Evolutionary conservation across 1,140 invertebrate genomes (phyloP).

Genomic region (Philotrypesis tridentata): DNA sequence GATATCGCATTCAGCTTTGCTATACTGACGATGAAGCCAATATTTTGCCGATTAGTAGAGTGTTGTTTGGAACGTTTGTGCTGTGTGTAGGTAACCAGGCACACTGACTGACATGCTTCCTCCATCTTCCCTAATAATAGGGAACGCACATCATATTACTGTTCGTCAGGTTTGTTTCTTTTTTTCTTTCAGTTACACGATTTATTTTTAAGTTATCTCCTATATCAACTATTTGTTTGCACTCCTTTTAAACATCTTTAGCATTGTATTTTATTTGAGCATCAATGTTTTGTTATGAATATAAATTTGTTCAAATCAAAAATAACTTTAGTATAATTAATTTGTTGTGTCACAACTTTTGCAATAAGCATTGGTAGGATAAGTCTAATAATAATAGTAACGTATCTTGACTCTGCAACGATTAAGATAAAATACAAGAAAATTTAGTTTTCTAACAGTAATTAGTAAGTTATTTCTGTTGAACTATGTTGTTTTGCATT

Average conservation of each 20-base stretch:
- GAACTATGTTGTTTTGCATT: not conserved
- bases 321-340: too few species aligned
- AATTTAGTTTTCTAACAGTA: too few species aligned
- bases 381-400: too few species aligned
- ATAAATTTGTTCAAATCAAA: too few species aligned
- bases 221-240: not conserved
- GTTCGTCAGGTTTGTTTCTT: slow-evolving; percentile 69
- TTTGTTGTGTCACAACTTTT: not conserved
- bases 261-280: not conserved
- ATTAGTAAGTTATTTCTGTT: not conserved
- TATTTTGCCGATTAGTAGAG: slow-evolving; percentile 55
- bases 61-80: slow-evolving; percentile 71
- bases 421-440: too few species aligned
- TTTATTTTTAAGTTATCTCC: slow-evolving; percentile 29
- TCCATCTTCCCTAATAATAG: slow-evolving; percentile 65
- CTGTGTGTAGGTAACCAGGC: slow-evolving; percentile 72
- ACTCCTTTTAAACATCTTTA: slow-evolving; percentile 8
- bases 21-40: slow-evolving; percentile 48
- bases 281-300: not conserved
- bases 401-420: too few species aligned
- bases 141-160: slow-evolving; percentile 66
- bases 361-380: too few species aligned
- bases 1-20: slow-evolving; percentile 31
- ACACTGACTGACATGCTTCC: slow-evolving; percentile 69
- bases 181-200: slow-evolving; percentile 53